Base-by-base conservation (phyloP, 2,113 vertebrate genomes). In the Scomber japonicus region DNA sequence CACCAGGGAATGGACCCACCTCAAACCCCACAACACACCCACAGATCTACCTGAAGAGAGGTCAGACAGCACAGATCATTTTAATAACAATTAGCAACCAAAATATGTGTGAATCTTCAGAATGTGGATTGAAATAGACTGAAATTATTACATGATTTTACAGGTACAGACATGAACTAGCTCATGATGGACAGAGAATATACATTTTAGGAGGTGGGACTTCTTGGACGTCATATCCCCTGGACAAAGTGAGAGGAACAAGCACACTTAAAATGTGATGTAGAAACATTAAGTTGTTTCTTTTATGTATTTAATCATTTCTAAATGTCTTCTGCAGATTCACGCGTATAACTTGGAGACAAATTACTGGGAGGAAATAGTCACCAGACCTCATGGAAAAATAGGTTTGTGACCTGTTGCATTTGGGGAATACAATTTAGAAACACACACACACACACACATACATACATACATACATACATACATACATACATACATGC, bases 191-290 rank as follows among this genome's bases (percentile, higher is more conserved):
- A 40, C 97, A 97, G 55, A 93, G 96, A 84, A 99, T 99, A 91
- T 99, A 97, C 82, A 97, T 99, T 88, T 92, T 99, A 71, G 98
- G 98, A 91, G 98, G 98, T 17, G 98, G 98, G 81, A 99, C 98
- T 8, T 99, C 98, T 55, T 99, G 97, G 98, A 99, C 96, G 11
- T 98, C 97, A 15, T 99, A 98, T 87, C 94, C 97, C 49, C 94
- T 99, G 91, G 96, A 98, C 83, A 99, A 99, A 96, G 98, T 99
- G 40, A 89, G 67, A 61, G 6, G 4, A 71, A 40, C 6, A 1
- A 8, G 8, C 21, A 67, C 16, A 46, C 5, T 13, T 1, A 11
- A 1, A 0, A 49, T 56, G 6, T 0, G 3, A 60, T 11, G 44
- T 12, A 61, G 30, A 73, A 14, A 19, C 1, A 3, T 4, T 12